Conservation (phyloP, 2,888 invertebrate genomes). For the Epirrita christyi region DNA sequence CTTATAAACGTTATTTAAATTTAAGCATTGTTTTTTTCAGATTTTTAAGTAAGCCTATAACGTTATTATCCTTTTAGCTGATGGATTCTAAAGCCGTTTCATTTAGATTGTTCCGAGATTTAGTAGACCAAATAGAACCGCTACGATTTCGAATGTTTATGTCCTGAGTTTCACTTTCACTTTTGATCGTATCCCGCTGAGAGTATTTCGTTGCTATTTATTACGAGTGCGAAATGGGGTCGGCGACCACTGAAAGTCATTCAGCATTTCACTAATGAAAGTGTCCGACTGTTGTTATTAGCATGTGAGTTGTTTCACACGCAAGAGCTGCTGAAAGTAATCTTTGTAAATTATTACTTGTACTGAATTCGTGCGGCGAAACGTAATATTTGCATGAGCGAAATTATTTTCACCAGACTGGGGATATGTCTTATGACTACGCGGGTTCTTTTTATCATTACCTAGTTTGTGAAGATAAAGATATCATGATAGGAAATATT, state of each 20-base stretch:
- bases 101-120: constrained; percentile 4
- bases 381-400: constrained; percentile 1
- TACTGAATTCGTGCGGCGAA: not conserved
- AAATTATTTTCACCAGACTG: constrained; percentile 1
- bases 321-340: constrained; percentile 19
- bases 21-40: too few relatives aligned
- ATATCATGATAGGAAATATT: too few relatives aligned
- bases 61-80: not conserved
- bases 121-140: constrained; percentile 18
- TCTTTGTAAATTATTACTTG: not conserved
- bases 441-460: too few relatives aligned
- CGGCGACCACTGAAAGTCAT: constrained; percentile 29
- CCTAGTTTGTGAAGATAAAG: too few relatives aligned
- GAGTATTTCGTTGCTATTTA: constrained; percentile 8
- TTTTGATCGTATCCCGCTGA: constrained; percentile 14
- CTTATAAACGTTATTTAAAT: too few relatives aligned
- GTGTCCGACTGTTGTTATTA: constrained; percentile 25
- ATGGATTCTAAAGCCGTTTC: not conserved
- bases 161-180: constrained; percentile 22
- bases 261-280: constrained; percentile 47
- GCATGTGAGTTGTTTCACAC: constrained; percentile 24
- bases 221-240: constrained; percentile 6
- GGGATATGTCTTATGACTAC: not conserved
- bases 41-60: too few relatives aligned
- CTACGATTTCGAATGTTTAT: constrained; percentile 15